A percentile compares a stretch with the other conserved stretches of the same genome.
These are phyloP conservation scores for Nowickia ferox DNA, from an alignment of 2,888 invertebrate genomes.

Conservation along the genomic window DNA sequence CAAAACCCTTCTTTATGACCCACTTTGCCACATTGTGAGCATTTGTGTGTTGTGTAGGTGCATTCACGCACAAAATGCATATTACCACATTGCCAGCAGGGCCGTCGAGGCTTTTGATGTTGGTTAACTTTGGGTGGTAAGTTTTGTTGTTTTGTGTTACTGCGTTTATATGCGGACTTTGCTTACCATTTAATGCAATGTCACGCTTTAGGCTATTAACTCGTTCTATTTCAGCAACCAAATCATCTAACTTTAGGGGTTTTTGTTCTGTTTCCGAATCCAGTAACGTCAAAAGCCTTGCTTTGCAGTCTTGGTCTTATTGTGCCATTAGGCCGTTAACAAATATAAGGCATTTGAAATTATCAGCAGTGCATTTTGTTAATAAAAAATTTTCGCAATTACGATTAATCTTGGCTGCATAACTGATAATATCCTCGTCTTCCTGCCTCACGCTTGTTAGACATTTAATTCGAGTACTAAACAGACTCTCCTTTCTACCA, in stretches of 20 bases:
- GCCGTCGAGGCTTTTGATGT: conserved; percentile 45
- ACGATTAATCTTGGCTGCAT: conserved; percentile 43
- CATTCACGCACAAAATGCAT: conserved; percentile 66
- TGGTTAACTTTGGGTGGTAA: too few species aligned
- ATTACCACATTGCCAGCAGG: conserved; percentile 65
- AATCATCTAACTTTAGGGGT: conserved; percentile 14
- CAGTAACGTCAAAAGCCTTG: conserved; percentile 42
- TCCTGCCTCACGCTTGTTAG: neutral
- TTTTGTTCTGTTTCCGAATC: conserved; percentile 24
- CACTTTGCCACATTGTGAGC: conserved; percentile 37
- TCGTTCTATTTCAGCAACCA: conserved; percentile 36
- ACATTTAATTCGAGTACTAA: conserved; percentile 38
- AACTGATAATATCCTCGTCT: conserved; percentile 15
- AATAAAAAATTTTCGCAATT: conserved; percentile 62
- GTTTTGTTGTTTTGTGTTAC: conserved; percentile 4
- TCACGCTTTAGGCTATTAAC: conserved; percentile 26
- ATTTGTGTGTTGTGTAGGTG: conserved; percentile 50
- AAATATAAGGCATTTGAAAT: conserved; percentile 60
- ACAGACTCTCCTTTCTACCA: conserved; percentile 42
- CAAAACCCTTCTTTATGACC: conserved; percentile 68
- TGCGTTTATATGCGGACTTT: neutral
- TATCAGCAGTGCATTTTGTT: conserved; percentile 24
- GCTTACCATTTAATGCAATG: neutral
- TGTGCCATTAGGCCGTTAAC: conserved; percentile 36
- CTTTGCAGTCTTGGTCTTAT: conserved; percentile 45